Conservation (phyloP, 2,888 invertebrate species). For the Creontiades dilutus region DNA sequence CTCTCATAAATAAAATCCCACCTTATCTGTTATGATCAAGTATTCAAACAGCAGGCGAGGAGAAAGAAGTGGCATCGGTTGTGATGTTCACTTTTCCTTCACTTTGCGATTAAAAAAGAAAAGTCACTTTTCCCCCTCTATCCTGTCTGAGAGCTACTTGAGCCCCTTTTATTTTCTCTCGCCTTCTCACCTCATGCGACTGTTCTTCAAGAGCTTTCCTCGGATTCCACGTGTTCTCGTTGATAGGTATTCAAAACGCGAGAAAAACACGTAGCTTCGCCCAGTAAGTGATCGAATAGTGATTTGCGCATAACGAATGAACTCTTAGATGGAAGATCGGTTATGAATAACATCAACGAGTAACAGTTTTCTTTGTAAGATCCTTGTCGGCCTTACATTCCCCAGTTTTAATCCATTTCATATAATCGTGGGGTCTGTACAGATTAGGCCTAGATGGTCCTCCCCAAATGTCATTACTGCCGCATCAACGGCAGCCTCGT, state of each 20-base stretch:
- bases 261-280: neutral
- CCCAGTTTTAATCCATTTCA: too few relatives aligned
- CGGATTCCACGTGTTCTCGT: neutral
- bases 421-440: too few relatives aligned
- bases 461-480: too few relatives aligned
- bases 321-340: too few relatives aligned
- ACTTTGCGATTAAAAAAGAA: constrained; percentile 1
- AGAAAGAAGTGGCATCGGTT: neutral
- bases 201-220: neutral
- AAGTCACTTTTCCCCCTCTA: neutral
- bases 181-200: neutral
- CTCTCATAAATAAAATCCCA: neutral
- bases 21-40: neutral
- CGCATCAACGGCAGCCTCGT: too few relatives aligned
- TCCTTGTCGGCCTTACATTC: too few relatives aligned
- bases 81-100: neutral
- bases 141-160: neutral
- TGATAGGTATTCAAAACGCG: neutral
- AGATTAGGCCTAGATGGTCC: too few relatives aligned
- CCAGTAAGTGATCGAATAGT: neutral
- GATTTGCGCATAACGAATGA: neutral
- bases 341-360: too few relatives aligned
- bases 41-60: constrained; percentile 19
- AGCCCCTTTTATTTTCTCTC: neutral
- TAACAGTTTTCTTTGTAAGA: too few relatives aligned